A percentile compares a stretch with the other conserved stretches of the same genome.
Evolutionary conservation across 2,888 invertebrate species (phyloP).

Genomic region (Hydraecia micacea): DNA sequence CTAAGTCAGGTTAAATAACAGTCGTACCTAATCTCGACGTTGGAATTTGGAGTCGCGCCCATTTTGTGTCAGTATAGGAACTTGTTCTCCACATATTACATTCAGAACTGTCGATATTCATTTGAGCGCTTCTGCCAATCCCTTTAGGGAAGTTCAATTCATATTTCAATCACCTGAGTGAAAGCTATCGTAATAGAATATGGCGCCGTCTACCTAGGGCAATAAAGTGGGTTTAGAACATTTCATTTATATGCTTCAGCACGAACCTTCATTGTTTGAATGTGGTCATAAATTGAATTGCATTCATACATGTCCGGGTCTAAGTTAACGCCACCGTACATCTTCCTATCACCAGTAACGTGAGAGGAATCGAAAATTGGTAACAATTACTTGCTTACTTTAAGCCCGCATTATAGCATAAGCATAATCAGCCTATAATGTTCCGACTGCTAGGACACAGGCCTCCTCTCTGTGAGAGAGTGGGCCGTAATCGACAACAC

Average conservation of each 20-base stretch:
- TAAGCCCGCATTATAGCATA: neutral
- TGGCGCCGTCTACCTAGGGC: constrained; percentile 35
- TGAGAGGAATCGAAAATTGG: constrained; percentile 13
- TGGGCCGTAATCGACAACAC: neutral
- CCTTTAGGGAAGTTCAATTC: constrained; percentile 10
- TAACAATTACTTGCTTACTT: neutral
- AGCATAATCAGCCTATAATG: neutral
- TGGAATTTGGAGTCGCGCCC: constrained; percentile 36
- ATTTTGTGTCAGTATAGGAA: constrained; percentile 10
- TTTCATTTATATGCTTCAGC: constrained; percentile 58
- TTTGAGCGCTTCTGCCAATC: constrained; percentile 11
- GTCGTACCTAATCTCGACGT: neutral
- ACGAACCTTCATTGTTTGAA: constrained; percentile 52
- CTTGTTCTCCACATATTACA: neutral
- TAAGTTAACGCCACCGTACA: constrained; percentile 1
- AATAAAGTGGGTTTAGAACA: constrained; percentile 47
- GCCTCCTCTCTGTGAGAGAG: neutral
- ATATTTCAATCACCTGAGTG: constrained; percentile 49
- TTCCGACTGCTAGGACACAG: neutral
- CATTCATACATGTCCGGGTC: constrained; percentile 43
- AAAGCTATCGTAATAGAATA: constrained; percentile 45
- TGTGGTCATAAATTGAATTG: constrained; percentile 44
- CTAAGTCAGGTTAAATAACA: constrained; percentile 24
- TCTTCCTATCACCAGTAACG: constrained; percentile 8
- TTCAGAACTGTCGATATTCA: neutral